Evolutionary conservation across 2,113 vertebrate species (phyloP), one percentile per base, ranked within the genome.

Genomic region (Hepsetus odoe): DNA sequence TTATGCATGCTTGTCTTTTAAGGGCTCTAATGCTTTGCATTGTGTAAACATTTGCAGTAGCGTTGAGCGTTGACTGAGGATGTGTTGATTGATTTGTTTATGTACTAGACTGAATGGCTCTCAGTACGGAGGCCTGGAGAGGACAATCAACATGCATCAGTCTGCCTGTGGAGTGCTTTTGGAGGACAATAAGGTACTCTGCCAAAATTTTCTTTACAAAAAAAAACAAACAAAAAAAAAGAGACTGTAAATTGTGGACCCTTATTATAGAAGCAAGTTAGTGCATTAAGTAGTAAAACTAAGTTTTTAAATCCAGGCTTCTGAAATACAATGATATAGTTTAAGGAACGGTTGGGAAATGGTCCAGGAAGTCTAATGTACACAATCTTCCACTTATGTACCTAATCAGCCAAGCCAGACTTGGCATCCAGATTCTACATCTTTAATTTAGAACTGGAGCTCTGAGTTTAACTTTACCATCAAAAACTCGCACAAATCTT

Each of bases 31-130:
- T 72, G 67, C 66, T 68, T 32, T 72, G 80, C 55, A 81, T 84
- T 79, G 72, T 79, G 80, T 80, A 76, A 82, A 82, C 83, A 84
- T 84, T 71, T 82, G 80, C 56, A 72, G 76, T 67, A 82, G 76
- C 55, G 58, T 79, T 68, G 51, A 72, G 76, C 16, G 53, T 12
- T 2, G 62, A 62, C 51, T 24, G 72, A 84, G 76, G 81, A 75
- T 82, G 72, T 82, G 76, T 49, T 84, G 83, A 84, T 84, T 84
- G 80, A 82, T 82, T 84, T 84, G 80, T 84, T 84, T 84, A 80
- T 76, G 76, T 80, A 76, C 83, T 82, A 84, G 53, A 76, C 73
- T 80, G 80, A 74, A 84, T 84, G 80, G 80, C 72, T 82, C 83
- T 84, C 59, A 72, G 72, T 84, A 80, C 72, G 58, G 80, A 73